Evolutionary conservation across 2,888 invertebrate genomes (phyloP), one percentile per base, ranked within the genome.

Genomic region (Drosophila nr. perissopoda): DNA sequence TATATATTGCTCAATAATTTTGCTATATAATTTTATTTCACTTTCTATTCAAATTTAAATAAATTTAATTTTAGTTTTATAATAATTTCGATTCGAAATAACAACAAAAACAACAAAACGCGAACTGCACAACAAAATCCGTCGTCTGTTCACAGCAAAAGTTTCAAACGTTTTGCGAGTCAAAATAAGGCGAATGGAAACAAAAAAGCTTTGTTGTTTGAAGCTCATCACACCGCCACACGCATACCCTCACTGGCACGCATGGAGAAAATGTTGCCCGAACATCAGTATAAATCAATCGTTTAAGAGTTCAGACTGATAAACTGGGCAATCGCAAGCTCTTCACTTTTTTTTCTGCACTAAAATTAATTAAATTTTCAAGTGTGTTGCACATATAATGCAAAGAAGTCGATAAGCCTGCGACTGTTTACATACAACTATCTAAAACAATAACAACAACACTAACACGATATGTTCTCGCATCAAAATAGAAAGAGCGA

Each of bases 151-250:
- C 79, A 25, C 65, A 66, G 62, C 63, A 68, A 68, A 66, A 65
- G 72, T 72, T 76, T 63, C 49, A 16, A 63, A 10, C 60, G 72
- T 68, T 69, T 72, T 74, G 79, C 52, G 38, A 52, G 60, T 52
- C 21, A 60, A 60, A 68, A 65, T 59, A 54, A 63, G 51, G 34
- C 5, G 33, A 52, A 63, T 34, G 63, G 42, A 63, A 79, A 40
- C 79, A 74, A 74, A 66, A 79, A 77, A 60, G 52, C 36, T 61
- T 46, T 56, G 16, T 38, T n/a, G 18, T 6, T n/a, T 11, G 4
- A 1, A 1, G 4, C 4, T 8, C n/a, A 25, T 18, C 13, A 33
- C 51, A 74, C 56, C 70, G 75, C 61, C 18, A 1, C 13, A 2
- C 11, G 34, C 21, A 58, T 77, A 63, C 79, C 25, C 77, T 77